These are phyloP conservation scores for Hoplias malabaricus DNA, from an alignment of 2,113 vertebrate species.

Conservation along the genomic window DNA sequence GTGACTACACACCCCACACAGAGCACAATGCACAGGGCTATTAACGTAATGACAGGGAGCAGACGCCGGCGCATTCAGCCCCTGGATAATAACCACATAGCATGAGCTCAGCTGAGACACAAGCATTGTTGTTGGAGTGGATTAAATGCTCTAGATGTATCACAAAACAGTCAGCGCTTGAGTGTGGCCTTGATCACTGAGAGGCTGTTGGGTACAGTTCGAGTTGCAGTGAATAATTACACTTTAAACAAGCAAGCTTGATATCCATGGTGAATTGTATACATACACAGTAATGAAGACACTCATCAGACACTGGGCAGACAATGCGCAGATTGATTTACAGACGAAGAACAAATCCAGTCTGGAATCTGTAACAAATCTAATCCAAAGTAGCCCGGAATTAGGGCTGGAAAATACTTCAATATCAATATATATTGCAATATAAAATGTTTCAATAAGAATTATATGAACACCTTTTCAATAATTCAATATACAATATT, in stretches of 20 bases:
- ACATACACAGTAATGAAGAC: no score
- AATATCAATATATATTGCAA: no score
- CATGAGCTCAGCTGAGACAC: conserved; percentile 38
- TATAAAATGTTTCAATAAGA: no score
- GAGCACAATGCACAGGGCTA: conserved; percentile 47
- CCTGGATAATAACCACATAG: conserved; percentile 43
- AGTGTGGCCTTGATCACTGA: conserved; percentile 34
- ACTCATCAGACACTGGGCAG: no score
- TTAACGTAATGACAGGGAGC: conserved; percentile 50
- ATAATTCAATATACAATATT: no score
- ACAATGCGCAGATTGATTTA: no score
- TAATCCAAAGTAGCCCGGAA: no score
- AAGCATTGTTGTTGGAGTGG: conserved; percentile 31
- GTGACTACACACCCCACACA: conserved; percentile 31
- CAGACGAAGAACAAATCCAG: no score
- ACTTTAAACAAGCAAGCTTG: neutral
- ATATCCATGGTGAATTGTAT: neutral
- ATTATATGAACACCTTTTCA: no score
- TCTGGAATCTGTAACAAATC: no score
- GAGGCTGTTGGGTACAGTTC: neutral
- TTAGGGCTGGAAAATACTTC: no score
- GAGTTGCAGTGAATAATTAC: neutral
- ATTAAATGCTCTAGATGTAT: conserved; percentile 37
- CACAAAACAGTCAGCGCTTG: conserved; percentile 20
- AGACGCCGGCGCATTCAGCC: conserved; percentile 25